Percentiles rank a stretch among this genome's conserved stretches.
Evolutionary conservation across 2,888 invertebrate genomes (phyloP).

Genomic region (Mimachlamys varia): DNA sequence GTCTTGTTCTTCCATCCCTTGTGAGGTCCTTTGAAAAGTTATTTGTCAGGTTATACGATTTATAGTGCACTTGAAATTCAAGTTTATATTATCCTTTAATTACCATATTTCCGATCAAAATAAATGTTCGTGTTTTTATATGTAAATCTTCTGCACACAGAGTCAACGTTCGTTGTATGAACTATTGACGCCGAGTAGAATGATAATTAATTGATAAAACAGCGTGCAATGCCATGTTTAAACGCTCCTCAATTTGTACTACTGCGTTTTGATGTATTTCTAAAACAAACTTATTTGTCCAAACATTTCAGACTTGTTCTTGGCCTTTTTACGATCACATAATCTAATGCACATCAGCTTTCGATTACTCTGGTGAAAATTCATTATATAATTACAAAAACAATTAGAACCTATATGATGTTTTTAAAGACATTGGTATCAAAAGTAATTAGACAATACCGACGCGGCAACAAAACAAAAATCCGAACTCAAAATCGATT

Average conservation of each 20-base stretch:
- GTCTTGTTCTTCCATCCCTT: not conserved
- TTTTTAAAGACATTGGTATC: too few species aligned
- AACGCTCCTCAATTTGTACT: not conserved
- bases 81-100: not conserved
- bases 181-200: not conserved
- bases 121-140: not conserved
- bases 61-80: not conserved
- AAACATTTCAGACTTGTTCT: too few species aligned
- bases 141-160: not conserved
- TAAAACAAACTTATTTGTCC: too few species aligned
- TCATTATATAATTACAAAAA: too few species aligned
- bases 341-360: too few species aligned
- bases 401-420: too few species aligned
- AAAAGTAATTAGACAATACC: too few species aligned
- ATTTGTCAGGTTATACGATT: not conserved
- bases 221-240: not conserved
- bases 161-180: not conserved
- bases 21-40: not conserved
- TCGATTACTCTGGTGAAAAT: too few species aligned
- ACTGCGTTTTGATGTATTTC: not conserved
- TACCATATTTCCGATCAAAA: not conserved
- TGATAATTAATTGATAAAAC: not conserved
- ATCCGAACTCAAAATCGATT: too few species aligned
- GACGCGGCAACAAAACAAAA: too few species aligned
- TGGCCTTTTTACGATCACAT: too few species aligned